Evolutionary conservation across 2,797 vertebrate genomes (phyloP).

Genomic region (Gymnoscopelus braueri): DNA sequence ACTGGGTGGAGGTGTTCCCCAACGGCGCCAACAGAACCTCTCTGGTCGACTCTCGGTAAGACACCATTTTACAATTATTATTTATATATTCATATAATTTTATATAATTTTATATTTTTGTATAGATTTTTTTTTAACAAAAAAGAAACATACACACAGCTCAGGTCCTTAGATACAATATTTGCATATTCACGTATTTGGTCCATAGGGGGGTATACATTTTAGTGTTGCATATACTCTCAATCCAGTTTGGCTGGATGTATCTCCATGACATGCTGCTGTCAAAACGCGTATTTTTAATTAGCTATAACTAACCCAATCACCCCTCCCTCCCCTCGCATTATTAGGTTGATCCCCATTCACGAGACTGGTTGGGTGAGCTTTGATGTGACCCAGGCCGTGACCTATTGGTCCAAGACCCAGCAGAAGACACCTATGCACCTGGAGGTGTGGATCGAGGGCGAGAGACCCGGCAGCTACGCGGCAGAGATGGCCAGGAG

Average conservation of each 20-base stretch:
- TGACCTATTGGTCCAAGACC: constrained; percentile 91
- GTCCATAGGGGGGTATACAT: too few species aligned
- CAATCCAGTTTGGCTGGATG: too few species aligned
- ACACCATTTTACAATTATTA: too few species aligned
- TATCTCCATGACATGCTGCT: neutral
- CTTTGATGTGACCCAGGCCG: constrained; percentile 95
- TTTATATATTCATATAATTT: too few species aligned
- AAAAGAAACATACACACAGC: too few species aligned
- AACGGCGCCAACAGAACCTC: constrained; percentile 90
- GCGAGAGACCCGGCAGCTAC: constrained; percentile 88
- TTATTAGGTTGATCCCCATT: constrained; percentile 87
- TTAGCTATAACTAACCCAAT: constrained; percentile 1
- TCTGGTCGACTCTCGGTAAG: constrained; percentile 92
- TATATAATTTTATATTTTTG: neutral
- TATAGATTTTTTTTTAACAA: neutral
- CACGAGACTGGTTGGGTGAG: constrained; percentile 91
- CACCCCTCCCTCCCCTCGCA: constrained; percentile 30
- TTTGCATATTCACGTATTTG: too few species aligned
- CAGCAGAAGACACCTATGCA: constrained; percentile 84
- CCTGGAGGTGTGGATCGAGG: constrained; percentile 93
- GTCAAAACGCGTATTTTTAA: neutral
- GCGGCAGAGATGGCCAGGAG: constrained; percentile 88
- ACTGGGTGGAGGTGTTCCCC: constrained; percentile 87
- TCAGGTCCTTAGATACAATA: too few species aligned
- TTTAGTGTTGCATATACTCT: too few species aligned